A percentile compares a stretch with the other conserved stretches of the same genome.
These are phyloP conservation scores for Umimayanthus kanabou DNA, from an alignment of 92 coral and sea anemone species.

Conservation along the genomic window DNA sequence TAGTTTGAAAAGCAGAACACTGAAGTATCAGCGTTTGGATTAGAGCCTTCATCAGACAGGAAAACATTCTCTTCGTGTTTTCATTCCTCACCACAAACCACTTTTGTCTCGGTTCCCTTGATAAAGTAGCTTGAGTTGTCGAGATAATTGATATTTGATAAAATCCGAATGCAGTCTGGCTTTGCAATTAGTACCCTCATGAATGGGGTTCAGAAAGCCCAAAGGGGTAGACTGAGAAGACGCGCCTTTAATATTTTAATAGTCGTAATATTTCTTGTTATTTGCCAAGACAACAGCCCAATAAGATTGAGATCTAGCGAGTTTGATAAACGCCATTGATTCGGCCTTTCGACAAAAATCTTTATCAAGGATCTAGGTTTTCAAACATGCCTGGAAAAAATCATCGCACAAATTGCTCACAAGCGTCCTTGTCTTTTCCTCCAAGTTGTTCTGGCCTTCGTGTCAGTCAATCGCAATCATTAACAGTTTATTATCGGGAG, in stretches of 20 bases:
- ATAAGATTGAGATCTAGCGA: no score
- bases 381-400: neutral
- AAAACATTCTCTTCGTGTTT: neutral
- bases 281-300: no score
- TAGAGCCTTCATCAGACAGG: neutral
- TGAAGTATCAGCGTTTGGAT: neutral
- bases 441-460: neutral
- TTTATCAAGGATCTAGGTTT: neutral
- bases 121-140: neutral
- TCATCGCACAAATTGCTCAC: neutral
- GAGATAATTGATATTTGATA: neutral
- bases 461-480: neutral
- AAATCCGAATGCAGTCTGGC: neutral
- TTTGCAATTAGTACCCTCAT: neutral
- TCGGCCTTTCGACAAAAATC: neutral
- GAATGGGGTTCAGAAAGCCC: neutral
- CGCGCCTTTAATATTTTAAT: no score
- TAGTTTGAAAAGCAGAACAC: neutral
- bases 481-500: neutral
- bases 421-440: neutral
- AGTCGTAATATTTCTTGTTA: no score
- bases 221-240: neutral
- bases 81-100: neutral
- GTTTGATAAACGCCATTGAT: neutral
- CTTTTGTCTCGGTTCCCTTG: slow-evolving; percentile 22